Conservation (phyloP, 2,797 vertebrate species). For the Helicolenus hilgendorfi region DNA sequence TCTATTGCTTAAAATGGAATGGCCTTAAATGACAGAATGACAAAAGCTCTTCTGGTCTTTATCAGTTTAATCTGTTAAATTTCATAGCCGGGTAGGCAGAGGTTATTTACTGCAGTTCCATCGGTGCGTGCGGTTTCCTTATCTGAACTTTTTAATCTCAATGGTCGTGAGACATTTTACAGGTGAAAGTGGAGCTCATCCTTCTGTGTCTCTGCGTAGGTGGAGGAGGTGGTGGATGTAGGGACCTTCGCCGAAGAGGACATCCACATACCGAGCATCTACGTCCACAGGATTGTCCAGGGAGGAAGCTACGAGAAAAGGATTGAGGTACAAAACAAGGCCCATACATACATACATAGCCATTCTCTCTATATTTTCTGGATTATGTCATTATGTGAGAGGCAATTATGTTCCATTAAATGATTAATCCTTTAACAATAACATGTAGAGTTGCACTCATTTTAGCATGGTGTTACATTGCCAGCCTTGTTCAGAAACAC, state of each 20-base stretch:
- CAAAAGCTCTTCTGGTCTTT: not conserved
- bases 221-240: slow-evolving; percentile 97
- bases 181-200: slow-evolving; percentile 24
- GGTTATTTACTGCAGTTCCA: slow-evolving; percentile 57
- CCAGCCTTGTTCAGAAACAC: slow-evolving; percentile 1
- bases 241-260: slow-evolving; percentile 96
- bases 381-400: not conserved
- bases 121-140: slow-evolving; percentile 21
- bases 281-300: slow-evolving; percentile 95
- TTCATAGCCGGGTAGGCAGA: slow-evolving; percentile 27
- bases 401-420: not conserved
- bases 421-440: not conserved
- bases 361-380: not conserved
- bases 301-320: slow-evolving; percentile 95
- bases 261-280: slow-evolving; percentile 97
- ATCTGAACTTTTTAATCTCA: slow-evolving; percentile 48
- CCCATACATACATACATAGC: not conserved
- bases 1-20: not conserved
- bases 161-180: slow-evolving; percentile 27
- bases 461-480: not conserved
- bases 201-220: slow-evolving; percentile 84
- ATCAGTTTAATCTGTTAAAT: slow-evolving; percentile 37
- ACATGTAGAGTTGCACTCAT: not conserved
- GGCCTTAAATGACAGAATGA: not conserved
- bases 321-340: slow-evolving; percentile 93